A percentile compares a stretch with the other conserved stretches of the same genome.
Conservation (phyloP, 2,113 vertebrate genomes). For the Trogon melanurus region DNA sequence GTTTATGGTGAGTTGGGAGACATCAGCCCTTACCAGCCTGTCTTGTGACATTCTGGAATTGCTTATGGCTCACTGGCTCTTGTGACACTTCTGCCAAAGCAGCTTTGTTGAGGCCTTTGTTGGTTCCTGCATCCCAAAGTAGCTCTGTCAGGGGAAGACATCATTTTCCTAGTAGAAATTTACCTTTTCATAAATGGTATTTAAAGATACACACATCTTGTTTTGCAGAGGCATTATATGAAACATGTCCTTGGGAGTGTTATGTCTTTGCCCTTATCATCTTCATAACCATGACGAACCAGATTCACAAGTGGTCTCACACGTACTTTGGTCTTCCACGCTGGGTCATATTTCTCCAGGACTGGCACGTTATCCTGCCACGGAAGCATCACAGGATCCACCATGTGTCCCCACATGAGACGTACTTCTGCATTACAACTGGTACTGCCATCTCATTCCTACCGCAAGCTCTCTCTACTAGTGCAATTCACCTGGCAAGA, state of each 20-base stretch:
- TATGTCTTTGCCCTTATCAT: constrained; percentile 90
- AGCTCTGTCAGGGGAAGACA: neutral
- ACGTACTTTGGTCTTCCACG: constrained; percentile 93
- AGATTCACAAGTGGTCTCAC: constrained; percentile 99
- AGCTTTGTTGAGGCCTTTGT: neutral
- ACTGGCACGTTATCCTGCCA: constrained; percentile 94
- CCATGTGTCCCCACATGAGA: constrained; percentile 96
- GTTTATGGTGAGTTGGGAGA: neutral
- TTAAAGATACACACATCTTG: neutral
- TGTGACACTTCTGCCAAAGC: neutral
- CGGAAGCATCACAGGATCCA: constrained; percentile 96
- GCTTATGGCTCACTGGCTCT: neutral
- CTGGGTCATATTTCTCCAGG: constrained; percentile 91
- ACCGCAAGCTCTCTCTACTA: neutral
- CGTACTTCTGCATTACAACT: constrained; percentile 99
- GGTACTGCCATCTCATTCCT: constrained; percentile 72
- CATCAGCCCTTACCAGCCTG: neutral
- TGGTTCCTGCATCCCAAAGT: neutral
- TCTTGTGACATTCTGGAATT: neutral
- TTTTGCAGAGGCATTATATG: constrained; percentile 84
- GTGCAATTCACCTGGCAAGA: neutral
- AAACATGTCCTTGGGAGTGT: constrained; percentile 89
- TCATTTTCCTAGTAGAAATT: neutral
- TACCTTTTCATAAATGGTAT: neutral
- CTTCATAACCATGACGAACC: constrained; percentile 96